Base-by-base conservation (phyloP, 2,113 vertebrate genomes). In the Ictalurus punctatus region DNA sequence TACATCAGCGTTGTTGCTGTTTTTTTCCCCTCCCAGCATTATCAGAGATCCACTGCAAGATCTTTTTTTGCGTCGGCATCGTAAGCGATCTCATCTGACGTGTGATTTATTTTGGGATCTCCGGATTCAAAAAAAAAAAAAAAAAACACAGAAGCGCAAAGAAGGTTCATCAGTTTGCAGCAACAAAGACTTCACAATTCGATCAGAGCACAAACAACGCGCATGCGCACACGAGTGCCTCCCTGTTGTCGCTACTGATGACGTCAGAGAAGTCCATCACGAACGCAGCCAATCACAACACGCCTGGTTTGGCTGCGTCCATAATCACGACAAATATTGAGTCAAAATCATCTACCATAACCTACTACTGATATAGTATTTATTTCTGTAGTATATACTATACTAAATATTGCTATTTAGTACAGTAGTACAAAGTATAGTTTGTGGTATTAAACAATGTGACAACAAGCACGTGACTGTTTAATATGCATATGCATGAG, bases 181-280 rank as follows among this genome's bases (percentile, higher is more conserved):
- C 87, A 90, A 95, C 94, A 93, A 94, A 94, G 92, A 84, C 58
- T 80, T 73, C 61, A 48, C 69, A 44, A 79, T 40, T 40, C 44
- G 44, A 2, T 7, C 2, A 52, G 48, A 52, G 48, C 84, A 44
- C 80, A n/a, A n/a, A 0, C 25, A 86, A 0, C 0, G 91, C 95
- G 94, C 95, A 95, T 93, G 95, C 94, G 94, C 92, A 34, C 0
- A 7, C 19, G 16, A 59, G 56, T 73, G 48, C 48, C 48, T 48
- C 34, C 21, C 23, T 25, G 58, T 44, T 52, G 44, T 83, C 89
- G 90, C 90, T 84, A 16, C 40, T 30, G 25, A 37, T 93, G 93
- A 95, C 94, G 94, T 95, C 91, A 90, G 17, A 19, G 65, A 56
- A 17, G 80, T 3, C 61, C 27, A 79, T 88, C 86, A 86, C 52